These are phyloP conservation scores for Myxocyprinus asiaticus DNA, from an alignment of 2,113 vertebrate species.

Conservation along the genomic window DNA sequence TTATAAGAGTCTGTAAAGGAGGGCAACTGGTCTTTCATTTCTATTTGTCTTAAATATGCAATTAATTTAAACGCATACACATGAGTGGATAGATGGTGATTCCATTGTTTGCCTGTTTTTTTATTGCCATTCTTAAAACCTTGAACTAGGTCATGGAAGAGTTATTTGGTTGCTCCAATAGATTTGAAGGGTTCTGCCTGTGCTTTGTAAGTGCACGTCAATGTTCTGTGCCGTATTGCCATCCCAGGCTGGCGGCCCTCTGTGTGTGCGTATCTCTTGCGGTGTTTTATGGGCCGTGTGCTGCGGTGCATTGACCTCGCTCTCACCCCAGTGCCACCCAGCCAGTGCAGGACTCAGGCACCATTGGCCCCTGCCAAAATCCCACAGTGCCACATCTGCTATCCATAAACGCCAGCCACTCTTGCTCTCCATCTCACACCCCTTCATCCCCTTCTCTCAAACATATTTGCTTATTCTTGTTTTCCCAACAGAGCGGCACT, in stretches of 20 bases:
- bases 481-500: constrained; percentile 41
- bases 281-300: constrained; percentile 76
- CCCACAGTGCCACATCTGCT: constrained; percentile 82
- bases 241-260: constrained; percentile 3
- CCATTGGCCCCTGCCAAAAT: constrained; percentile 77
- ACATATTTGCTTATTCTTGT: constrained; percentile 41
- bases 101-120: not conserved
- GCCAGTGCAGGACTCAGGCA: constrained; percentile 76
- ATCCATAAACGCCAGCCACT: constrained; percentile 82
- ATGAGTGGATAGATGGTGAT: not conserved
- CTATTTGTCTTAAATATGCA: not conserved
- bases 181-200: constrained; percentile 3
- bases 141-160: not conserved
- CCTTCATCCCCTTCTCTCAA: constrained; percentile 52
- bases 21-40: no score
- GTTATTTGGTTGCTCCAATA: not conserved
- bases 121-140: constrained; percentile 2
- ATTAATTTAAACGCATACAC: not conserved
- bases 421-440: constrained; percentile 74
- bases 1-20: no score
- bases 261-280: constrained; percentile 43
- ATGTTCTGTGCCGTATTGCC: constrained; percentile 23
- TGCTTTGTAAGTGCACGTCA: constrained; percentile 3
- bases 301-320: constrained; percentile 77
- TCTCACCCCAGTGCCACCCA: constrained; percentile 83